Percentiles rank a stretch among this genome's conserved stretches.
These are phyloP conservation scores for Aphelinus certus DNA, from an alignment of 1,140 invertebrate genomes.

Conservation along the genomic window DNA sequence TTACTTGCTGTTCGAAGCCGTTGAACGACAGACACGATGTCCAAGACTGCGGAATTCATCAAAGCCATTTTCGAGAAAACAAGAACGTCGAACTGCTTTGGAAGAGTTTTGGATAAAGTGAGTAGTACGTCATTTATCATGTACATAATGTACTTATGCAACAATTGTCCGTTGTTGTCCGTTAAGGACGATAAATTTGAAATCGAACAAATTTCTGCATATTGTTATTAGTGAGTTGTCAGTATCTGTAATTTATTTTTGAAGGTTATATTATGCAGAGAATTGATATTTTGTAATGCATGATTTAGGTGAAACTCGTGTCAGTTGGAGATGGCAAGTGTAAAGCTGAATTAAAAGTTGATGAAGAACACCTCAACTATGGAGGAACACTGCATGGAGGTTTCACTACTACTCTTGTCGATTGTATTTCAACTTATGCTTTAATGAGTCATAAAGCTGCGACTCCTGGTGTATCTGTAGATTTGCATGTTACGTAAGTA, in stretches of 20 bases:
- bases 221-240: too few species aligned
- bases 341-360: conserved; percentile 80
- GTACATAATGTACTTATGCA: not conserved
- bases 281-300: too few species aligned
- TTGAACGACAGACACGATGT: conserved; percentile 36
- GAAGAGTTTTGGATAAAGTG: conserved; percentile 26
- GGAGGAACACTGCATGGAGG: conserved; percentile 85
- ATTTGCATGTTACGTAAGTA: conserved; percentile 76
- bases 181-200: too few species aligned
- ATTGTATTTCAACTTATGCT: conserved; percentile 84
- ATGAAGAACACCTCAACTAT: conserved; percentile 79
- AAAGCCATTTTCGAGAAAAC: conserved; percentile 53
- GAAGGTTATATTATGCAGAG: too few species aligned
- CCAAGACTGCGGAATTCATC: conserved; percentile 52
- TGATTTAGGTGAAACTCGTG: conserved; percentile 73
- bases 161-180: not conserved
- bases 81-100: conserved; percentile 56
- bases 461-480: conserved; percentile 77
- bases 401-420: conserved; percentile 82
- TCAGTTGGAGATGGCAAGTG: conserved; percentile 74
- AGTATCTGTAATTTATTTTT: too few species aligned
- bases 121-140: not conserved
- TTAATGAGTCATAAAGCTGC: conserved; percentile 73
- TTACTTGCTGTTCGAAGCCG: not conserved
- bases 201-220: too few species aligned